These are phyloP conservation scores for Exocentrus adspersus DNA, from an alignment of 2,888 invertebrate genomes.

Conservation along the genomic window DNA sequence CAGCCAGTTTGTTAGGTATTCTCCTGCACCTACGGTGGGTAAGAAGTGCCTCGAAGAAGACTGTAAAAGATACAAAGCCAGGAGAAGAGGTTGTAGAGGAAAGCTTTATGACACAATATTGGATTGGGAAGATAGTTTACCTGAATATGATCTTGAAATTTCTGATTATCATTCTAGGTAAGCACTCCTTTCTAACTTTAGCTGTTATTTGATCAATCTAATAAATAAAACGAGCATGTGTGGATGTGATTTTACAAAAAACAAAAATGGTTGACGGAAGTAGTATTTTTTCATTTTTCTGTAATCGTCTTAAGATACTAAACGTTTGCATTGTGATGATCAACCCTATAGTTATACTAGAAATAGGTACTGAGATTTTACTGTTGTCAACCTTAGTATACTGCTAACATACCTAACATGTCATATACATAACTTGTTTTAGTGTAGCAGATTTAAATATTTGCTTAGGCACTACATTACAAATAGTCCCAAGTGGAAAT, in stretches of 20 bases:
- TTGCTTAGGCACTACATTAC: conserved; percentile 95
- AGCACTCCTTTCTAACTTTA: too few species aligned
- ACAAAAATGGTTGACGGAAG: too few species aligned
- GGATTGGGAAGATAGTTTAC: conserved; percentile 97
- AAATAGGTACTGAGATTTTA: too few species aligned
- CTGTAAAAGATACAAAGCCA: conserved; percentile 70
- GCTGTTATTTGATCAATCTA: too few species aligned
- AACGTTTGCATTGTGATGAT: too few species aligned
- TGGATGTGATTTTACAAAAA: too few species aligned
- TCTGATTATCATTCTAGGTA: conserved; percentile 90
- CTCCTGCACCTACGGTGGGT: conserved; percentile 85
- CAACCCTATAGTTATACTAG: too few species aligned
- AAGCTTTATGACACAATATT: conserved; percentile 89
- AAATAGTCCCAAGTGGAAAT: conserved; percentile 97
- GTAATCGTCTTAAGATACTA: too few species aligned
- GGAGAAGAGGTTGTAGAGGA: conserved; percentile 85
- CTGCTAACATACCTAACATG: not conserved
- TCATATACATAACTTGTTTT: conserved; percentile 48
- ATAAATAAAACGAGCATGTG: too few species aligned
- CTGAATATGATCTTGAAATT: conserved; percentile 84
- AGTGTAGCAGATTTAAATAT: conserved; percentile 94
- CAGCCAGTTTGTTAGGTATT: conserved; percentile 82
- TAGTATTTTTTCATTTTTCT: too few species aligned
- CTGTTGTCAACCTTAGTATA: not conserved
- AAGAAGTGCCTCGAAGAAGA: conserved; percentile 75